A percentile compares a stretch with the other conserved stretches of the same genome.
Evolutionary conservation across 2,888 invertebrate genomes (phyloP).

Genomic region (Mythimna impura): DNA sequence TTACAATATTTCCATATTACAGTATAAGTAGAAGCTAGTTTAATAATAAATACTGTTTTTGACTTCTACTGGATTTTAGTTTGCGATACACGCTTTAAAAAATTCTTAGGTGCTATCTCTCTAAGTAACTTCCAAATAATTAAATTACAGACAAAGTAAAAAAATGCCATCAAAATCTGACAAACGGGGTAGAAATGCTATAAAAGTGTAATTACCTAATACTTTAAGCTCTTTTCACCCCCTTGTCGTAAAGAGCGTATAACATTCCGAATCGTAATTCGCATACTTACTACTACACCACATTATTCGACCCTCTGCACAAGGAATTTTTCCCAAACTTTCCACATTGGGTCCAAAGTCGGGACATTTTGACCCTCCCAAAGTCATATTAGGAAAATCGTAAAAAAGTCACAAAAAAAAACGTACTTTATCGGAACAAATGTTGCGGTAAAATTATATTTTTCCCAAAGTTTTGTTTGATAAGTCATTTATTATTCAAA

Average conservation of each 20-base stretch:
- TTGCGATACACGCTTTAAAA: not conserved
- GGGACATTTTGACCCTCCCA: slow-evolving; percentile 50
- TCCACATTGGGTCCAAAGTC: slow-evolving; percentile 44
- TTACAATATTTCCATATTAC: too few relatives aligned
- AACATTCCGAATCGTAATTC: slow-evolving; percentile 17
- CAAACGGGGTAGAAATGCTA: too few relatives aligned
- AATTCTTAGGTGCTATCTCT: not conserved
- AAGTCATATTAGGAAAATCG: slow-evolving; percentile 57
- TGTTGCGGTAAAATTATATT: slow-evolving; percentile 49
- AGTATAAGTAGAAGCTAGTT: too few relatives aligned
- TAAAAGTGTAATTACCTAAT: slow-evolving; percentile 5
- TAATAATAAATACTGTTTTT: too few relatives aligned
- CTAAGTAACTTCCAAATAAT: not conserved
- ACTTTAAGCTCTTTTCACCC: not conserved
- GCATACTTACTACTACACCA: slow-evolving; percentile 28
- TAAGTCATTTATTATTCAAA: slow-evolving; percentile 58
- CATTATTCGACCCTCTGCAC: slow-evolving; percentile 34
- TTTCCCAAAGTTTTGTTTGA: slow-evolving; percentile 48
- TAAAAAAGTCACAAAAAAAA: slow-evolving; percentile 48
- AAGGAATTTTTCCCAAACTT: slow-evolving; percentile 48
- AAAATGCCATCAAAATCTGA: not conserved
- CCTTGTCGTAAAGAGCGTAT: not conserved
- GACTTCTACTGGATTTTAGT: too few relatives aligned
- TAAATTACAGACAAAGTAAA: not conserved
- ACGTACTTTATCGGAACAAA: slow-evolving; percentile 50